phyloP scores from a whole-genome alignment of 2,797 vertebrate genomes.

The Picus viridis region DNA sequence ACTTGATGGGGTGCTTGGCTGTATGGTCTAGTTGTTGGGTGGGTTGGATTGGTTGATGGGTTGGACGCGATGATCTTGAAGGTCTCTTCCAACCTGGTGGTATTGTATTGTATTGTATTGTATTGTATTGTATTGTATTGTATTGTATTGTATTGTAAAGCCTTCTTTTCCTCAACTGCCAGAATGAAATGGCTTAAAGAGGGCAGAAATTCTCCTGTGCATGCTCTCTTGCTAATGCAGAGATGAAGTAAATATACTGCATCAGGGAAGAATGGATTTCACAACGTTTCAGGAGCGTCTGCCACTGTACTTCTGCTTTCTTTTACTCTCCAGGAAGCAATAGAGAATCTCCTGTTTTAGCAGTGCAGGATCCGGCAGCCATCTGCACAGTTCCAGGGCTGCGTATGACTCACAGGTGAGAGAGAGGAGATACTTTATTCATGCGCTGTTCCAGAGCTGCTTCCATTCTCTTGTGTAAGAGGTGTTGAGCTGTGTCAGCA shows the following conservation, averaged over 20 bases:
- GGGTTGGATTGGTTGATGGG: no score
- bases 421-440: background rate
- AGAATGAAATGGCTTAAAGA: background rate
- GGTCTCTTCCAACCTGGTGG: no score
- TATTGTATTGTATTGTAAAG: no score
- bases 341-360: background rate
- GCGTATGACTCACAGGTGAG: background rate
- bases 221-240: background rate
- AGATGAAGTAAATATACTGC: background rate
- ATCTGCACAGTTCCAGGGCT: background rate
- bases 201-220: background rate
- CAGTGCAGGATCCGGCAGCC: background rate
- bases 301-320: background rate
- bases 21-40: no score
- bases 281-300: background rate
- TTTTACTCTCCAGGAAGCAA: constrained; percentile 18
- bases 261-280: background rate
- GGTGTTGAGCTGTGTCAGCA: constrained; percentile 16
- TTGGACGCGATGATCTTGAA: no score
- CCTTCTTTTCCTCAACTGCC: background rate
- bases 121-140: no score
- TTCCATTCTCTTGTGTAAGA: background rate
- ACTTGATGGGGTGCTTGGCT: no score
- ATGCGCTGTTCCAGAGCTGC: background rate
- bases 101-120: no score